Percentiles rank a stretch among this genome's conserved stretches.
Conservation (phyloP, 2,888 invertebrate genomes). For the Latrodectus elegans region DNA sequence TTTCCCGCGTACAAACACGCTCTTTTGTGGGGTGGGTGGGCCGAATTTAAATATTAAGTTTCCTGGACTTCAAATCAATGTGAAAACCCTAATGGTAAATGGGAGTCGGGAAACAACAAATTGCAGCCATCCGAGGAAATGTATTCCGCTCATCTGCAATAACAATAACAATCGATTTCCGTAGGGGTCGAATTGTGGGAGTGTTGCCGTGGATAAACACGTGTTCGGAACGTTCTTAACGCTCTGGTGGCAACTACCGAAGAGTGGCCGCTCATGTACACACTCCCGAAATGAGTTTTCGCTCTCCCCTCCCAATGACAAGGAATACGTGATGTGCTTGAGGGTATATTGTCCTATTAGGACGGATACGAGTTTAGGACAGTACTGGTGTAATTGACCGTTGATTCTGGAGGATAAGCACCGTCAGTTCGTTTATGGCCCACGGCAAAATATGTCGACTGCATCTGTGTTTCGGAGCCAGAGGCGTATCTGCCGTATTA, state of each 20-base stretch:
- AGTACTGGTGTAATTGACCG: constrained; percentile 1
- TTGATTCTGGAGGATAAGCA: background rate
- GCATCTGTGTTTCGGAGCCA: background rate
- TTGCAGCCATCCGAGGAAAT: background rate
- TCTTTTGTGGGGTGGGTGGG: too few relatives aligned
- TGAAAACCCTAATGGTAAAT: too few relatives aligned
- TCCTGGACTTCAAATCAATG: too few relatives aligned
- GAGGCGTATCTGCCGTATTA: too few relatives aligned
- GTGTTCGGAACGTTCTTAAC: constrained; percentile 1
- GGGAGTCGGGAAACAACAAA: too few relatives aligned
- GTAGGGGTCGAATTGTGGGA: background rate
- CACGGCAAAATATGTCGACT: background rate
- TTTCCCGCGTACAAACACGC: too few relatives aligned
- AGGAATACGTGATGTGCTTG: constrained; percentile 2
- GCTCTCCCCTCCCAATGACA: background rate
- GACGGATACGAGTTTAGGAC: background rate
- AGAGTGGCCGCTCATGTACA: background rate
- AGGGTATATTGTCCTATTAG: constrained; percentile 2
- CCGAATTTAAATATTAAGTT: too few relatives aligned
- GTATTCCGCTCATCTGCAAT: background rate
- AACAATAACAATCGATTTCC: constrained; percentile 5
- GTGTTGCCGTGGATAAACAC: background rate
- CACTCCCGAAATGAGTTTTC: background rate
- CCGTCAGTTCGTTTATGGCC: background rate
- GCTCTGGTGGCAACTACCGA: background rate